A percentile compares a stretch with the other conserved stretches of the same genome.
Evolutionary conservation across 2,797 vertebrate genomes (phyloP).

Genomic region (Tauraco hartlaubi): DNA sequence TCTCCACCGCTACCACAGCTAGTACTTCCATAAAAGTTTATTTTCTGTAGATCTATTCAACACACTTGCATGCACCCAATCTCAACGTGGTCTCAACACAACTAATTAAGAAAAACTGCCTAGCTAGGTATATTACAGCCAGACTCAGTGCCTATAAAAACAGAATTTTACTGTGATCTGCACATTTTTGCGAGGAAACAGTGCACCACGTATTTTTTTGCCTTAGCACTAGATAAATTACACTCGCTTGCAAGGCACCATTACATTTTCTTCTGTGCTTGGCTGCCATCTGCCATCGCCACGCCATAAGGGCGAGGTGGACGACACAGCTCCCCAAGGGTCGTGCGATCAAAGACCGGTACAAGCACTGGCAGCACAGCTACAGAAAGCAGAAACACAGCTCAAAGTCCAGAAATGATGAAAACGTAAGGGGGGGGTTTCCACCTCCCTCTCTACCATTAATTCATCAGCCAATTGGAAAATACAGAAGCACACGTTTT

Average conservation of each 20-base stretch:
- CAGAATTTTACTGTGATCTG: neutral
- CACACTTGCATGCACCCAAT: neutral
- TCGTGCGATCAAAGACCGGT: neutral
- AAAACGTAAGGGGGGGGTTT: neutral
- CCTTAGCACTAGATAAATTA: neutral
- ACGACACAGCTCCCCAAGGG: neutral
- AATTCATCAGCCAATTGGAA: neutral
- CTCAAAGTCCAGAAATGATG: neutral
- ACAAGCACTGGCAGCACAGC: neutral
- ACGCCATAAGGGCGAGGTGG: neutral
- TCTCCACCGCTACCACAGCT: neutral
- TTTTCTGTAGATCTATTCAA: neutral
- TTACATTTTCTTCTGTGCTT: neutral
- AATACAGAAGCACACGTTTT: neutral
- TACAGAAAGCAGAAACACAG: neutral
- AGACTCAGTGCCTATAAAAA: neutral
- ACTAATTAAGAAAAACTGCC: conserved; percentile 8
- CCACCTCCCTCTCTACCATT: neutral
- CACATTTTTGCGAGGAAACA: neutral
- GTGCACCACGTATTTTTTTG: neutral
- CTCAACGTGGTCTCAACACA: neutral
- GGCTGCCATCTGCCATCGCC: conserved; percentile 21
- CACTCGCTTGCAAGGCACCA: neutral
- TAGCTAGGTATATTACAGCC: neutral
- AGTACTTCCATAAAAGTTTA: neutral